Evolutionary conservation across 2,113 vertebrate species (phyloP), one percentile per base, ranked within the genome.

Genomic region (Phalacrocorax pelagicus): DNA sequence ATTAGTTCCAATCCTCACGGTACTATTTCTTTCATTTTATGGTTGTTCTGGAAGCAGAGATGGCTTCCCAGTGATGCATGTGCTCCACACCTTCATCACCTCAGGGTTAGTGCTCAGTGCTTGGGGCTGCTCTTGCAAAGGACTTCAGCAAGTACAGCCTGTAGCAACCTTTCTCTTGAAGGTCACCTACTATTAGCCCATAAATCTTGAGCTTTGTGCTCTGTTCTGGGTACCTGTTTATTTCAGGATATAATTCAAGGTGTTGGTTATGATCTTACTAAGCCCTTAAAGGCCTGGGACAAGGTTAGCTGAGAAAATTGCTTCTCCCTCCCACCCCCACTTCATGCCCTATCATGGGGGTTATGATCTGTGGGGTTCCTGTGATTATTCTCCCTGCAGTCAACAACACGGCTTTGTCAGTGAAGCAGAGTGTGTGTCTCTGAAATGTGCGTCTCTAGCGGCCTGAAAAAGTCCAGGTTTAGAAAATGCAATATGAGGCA

Each of bases 291-390:
- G 84, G 91, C 89, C 38, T 51, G 13, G 54, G 92, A 97, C 86
- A 90, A 97, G 86, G 86, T 96, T 96, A 97, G 81, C 71, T 70
- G 80, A 92, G 94, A 97, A 97, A 96, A 97, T 97, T 97, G 78
- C 95, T 96, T 97, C 86, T 82, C 52, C 29, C 29, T 86, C 65
- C 69, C 51, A 71, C 15, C 63, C 15, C 15, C 11, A 21, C 57
- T 89, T 51, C 47, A 22, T 80, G 42, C 16, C n/a, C 49, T 87
- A 4, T 77, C 66, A 51, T 73, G 67, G 89, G 81, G 95, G 44
- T 93, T 92, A 85, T 36, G 70, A 95, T 90, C 84, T 94, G 58
- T 75, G 91, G 88, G 36, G n/a, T 70, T 91, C 67, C 86, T 82
- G 78, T 82, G 78, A 79, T 95, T 96, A 81, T 55, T 92, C 40